Percentiles rank a stretch among this genome's conserved stretches.
phyloP scores from a whole-genome alignment of 2,113 vertebrate species.

The Mus pahari region DNA sequence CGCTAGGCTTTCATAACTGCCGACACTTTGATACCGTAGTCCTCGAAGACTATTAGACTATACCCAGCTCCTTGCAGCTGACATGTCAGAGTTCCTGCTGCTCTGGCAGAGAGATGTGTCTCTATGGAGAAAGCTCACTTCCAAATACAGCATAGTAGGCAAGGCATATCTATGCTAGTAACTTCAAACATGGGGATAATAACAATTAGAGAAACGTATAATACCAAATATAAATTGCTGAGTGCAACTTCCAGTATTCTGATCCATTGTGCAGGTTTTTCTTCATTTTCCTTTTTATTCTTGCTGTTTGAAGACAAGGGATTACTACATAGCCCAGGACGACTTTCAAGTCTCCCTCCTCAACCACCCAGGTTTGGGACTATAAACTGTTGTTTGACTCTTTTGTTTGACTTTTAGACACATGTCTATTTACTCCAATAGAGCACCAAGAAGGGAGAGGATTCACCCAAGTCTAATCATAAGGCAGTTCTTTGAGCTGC shows the following conservation, averaged over 20 bases:
- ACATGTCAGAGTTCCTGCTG: neutral
- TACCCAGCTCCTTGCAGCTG: neutral
- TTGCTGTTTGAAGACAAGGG: neutral
- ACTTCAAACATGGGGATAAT: neutral
- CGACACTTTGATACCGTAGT: slow-evolving; percentile 30
- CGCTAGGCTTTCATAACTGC: slow-evolving; percentile 17
- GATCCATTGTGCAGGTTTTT: neutral
- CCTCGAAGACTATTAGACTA: neutral
- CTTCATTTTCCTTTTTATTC: neutral
- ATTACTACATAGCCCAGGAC: neutral
- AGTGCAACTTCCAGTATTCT: neutral
- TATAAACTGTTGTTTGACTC: neutral
- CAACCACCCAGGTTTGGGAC: neutral
- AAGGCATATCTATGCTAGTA: neutral
- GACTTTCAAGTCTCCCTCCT: neutral
- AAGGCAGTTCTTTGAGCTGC: neutral
- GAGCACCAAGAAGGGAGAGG: neutral
- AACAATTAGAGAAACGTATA: neutral
- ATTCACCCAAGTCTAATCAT: neutral
- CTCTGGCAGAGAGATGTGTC: neutral
- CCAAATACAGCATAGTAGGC: neutral
- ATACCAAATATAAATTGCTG: neutral
- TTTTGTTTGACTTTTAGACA: neutral
- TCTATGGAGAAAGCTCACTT: neutral
- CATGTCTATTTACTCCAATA: neutral